These are phyloP conservation scores for Xiphorhynchus erythropygius DNA, from an alignment of 2,797 vertebrate species.

Conservation along the genomic window DNA sequence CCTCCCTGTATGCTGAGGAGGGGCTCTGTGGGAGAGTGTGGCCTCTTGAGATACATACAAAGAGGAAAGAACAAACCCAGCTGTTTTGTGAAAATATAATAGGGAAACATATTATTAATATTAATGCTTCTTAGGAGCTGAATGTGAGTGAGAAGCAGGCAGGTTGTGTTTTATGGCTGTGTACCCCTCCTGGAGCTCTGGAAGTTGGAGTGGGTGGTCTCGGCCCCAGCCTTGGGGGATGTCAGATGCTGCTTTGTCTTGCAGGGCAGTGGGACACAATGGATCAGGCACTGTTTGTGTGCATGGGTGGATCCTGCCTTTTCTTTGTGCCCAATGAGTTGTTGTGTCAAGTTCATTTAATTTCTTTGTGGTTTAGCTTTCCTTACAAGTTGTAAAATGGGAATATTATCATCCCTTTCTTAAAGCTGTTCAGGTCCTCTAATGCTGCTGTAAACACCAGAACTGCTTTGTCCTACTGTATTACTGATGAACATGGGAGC, in stretches of 20 bases:
- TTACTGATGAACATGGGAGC: accelerated
- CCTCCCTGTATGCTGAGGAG: not conserved
- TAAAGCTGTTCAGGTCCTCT: not conserved
- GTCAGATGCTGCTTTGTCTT: not conserved
- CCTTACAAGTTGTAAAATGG: not conserved
- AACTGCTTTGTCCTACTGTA: not conserved
- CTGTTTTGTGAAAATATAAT: not conserved
- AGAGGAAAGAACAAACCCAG: not conserved
- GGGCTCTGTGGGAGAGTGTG: not conserved
- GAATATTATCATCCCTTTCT: not conserved
- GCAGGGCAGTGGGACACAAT: accelerated
- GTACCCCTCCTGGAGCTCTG: not conserved
- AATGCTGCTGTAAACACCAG: not conserved
- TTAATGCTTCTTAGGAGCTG: not conserved
- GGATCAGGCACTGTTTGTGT: not conserved
- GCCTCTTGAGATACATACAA: not conserved
- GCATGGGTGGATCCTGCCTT: not conserved
- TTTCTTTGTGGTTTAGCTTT: not conserved
- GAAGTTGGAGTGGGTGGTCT: not conserved
- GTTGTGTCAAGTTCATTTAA: not conserved
- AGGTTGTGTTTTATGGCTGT: not conserved
- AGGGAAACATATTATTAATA: not conserved
- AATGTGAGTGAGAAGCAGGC: not conserved
- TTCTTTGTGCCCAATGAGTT: not conserved
- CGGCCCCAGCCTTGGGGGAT: not conserved